phyloP scores from a whole-genome alignment of 2,113 vertebrate genomes.

The Polyodon spathula region DNA sequence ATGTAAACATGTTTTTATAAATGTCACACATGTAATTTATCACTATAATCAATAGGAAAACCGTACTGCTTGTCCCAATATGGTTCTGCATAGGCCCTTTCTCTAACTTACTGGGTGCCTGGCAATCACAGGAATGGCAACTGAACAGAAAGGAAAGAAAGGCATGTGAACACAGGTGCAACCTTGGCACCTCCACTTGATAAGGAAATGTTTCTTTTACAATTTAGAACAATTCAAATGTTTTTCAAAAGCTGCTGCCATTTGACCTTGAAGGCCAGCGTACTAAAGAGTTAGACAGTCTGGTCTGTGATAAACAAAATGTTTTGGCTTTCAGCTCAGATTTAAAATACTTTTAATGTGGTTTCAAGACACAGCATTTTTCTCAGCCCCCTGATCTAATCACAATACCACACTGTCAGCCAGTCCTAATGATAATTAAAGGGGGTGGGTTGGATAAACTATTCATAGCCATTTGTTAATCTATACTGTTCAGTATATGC shows the following conservation, averaged over 20 bases:
- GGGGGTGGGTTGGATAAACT: too few species aligned
- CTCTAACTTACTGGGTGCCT: too few species aligned
- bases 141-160: too few species aligned
- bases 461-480: too few species aligned
- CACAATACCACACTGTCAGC: too few species aligned
- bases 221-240: neutral
- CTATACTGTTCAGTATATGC: too few species aligned
- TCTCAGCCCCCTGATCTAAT: neutral
- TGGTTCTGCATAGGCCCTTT: too few species aligned
- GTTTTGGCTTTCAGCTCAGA: neutral
- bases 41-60: too few species aligned
- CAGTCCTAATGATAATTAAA: too few species aligned
- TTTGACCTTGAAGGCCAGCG: constrained; percentile 4
- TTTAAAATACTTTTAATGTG: neutral
- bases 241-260: neutral
- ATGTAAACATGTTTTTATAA: neutral
- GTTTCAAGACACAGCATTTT: neutral
- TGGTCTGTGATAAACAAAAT: neutral
- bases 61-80: too few species aligned
- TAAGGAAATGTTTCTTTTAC: neutral
- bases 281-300: neutral
- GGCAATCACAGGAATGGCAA: too few species aligned
- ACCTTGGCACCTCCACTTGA: neutral
- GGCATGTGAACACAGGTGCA: neutral
- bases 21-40: too few species aligned